Evolutionary conservation across 2,113 vertebrate species (phyloP).

Genomic region (Sinocyclocheilus anshuiensis): DNA sequence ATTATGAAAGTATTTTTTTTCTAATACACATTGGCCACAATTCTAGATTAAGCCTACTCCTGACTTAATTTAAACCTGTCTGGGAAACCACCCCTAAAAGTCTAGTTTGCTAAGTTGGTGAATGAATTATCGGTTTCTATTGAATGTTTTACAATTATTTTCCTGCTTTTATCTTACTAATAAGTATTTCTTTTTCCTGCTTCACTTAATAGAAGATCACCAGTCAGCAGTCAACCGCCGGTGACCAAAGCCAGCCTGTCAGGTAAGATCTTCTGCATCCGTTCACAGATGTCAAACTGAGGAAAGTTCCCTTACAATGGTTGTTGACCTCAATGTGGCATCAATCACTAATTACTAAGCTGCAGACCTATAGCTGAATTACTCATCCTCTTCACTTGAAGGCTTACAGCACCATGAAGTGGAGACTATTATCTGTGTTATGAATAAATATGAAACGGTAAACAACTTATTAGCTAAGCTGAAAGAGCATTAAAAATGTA

Average conservation of each 20-base stretch:
- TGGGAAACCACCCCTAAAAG: too few species aligned
- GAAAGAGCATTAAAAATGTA: background rate
- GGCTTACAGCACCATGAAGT: background rate
- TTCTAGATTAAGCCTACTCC: too few species aligned
- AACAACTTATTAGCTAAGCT: background rate
- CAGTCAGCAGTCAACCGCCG: constrained; percentile 84
- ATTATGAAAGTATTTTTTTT: too few species aligned
- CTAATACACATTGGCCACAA: too few species aligned
- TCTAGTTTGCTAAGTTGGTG: background rate
- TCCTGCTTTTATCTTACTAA: background rate
- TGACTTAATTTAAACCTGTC: too few species aligned
- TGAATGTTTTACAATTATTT: background rate
- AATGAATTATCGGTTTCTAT: background rate
- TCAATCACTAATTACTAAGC: background rate
- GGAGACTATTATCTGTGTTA: background rate
- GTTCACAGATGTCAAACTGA: background rate
- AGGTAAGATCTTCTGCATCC: constrained; percentile 74
- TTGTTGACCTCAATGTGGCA: background rate
- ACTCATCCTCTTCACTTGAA: background rate
- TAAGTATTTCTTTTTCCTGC: constrained; percentile 36
- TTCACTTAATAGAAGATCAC: constrained; percentile 83
- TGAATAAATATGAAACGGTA: background rate
- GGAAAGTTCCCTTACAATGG: background rate
- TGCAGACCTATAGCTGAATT: background rate
- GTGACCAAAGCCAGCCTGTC: constrained; percentile 86